Percentiles rank a stretch among this genome's conserved stretches.
Evolutionary conservation across 1,140 invertebrate genomes (phyloP).

Genomic region (Nymphalis io): DNA sequence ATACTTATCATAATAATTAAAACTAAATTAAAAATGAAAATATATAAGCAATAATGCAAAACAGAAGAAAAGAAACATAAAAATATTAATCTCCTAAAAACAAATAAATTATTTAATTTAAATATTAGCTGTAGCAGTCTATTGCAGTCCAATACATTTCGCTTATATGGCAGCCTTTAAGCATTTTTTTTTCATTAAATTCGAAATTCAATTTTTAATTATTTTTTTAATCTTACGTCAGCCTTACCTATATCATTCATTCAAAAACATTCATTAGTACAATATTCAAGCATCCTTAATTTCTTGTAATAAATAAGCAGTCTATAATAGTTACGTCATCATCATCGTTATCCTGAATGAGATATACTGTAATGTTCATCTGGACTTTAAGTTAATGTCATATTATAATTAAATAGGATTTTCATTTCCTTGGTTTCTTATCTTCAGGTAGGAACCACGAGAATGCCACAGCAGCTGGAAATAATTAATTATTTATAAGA

Average conservation of each 20-base stretch:
- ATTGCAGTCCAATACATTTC: not conserved
- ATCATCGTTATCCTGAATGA: too few relatives aligned
- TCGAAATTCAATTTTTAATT: not conserved
- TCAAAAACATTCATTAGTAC: too few relatives aligned
- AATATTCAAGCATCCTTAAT: too few relatives aligned
- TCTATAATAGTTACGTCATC: not conserved
- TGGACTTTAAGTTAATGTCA: too few relatives aligned
- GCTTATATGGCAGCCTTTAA: not conserved
- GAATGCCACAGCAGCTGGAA: conserved; percentile 61
- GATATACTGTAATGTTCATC: too few relatives aligned
- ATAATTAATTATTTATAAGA: not conserved
- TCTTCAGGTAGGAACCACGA: conserved; percentile 68
- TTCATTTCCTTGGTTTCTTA: conserved; percentile 49
- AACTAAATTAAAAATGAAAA: not conserved
- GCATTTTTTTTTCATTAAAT: too few relatives aligned
- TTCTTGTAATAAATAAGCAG: not conserved
- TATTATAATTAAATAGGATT: not conserved
- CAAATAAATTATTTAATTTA: not conserved
- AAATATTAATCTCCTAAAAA: too few relatives aligned
- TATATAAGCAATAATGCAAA: not conserved
- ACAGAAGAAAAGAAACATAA: not conserved
- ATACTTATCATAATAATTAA: not conserved
- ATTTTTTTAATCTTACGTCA: not conserved
- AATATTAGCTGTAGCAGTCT: not conserved
- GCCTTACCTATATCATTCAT: not conserved